phyloP scores from a whole-genome alignment of 2,797 vertebrate genomes.

The Nothura maculosa region DNA sequence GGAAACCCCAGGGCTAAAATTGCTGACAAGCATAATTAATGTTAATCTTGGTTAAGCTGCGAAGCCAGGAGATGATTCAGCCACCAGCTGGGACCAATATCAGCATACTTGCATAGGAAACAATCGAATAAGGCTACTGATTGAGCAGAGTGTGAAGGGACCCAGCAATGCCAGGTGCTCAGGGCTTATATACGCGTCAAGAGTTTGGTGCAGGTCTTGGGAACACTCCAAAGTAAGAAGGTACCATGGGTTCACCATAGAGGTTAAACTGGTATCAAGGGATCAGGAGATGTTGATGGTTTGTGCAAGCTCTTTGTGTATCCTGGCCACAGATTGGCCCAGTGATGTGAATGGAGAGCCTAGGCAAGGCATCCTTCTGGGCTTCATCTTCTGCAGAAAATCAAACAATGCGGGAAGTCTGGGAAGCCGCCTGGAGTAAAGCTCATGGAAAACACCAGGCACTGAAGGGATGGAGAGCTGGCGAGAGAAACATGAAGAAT shows the following conservation, averaged over 20 bases:
- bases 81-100: not conserved
- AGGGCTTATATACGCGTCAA: rapidly evolving
- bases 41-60: not conserved
- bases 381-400: not conserved
- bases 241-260: not conserved
- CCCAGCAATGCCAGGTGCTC: not conserved
- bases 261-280: not conserved
- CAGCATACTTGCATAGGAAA: not conserved
- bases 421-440: not conserved
- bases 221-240: not conserved
- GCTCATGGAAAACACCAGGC: not conserved
- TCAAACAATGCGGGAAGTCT: not conserved
- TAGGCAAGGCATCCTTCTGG: not conserved
- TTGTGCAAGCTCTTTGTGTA: not conserved
- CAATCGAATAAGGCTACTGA: not conserved
- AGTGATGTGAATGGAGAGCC: not conserved
- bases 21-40: not conserved
- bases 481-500: not conserved
- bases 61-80: not conserved
- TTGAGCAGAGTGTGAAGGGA: not conserved
- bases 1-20: not conserved
- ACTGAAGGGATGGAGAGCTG: not conserved
- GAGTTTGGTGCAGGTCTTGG: not conserved
- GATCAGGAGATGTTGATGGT: not conserved
- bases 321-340: not conserved